Conservation (phyloP, 2,888 invertebrate species). For the Oxytorus armatus region DNA sequence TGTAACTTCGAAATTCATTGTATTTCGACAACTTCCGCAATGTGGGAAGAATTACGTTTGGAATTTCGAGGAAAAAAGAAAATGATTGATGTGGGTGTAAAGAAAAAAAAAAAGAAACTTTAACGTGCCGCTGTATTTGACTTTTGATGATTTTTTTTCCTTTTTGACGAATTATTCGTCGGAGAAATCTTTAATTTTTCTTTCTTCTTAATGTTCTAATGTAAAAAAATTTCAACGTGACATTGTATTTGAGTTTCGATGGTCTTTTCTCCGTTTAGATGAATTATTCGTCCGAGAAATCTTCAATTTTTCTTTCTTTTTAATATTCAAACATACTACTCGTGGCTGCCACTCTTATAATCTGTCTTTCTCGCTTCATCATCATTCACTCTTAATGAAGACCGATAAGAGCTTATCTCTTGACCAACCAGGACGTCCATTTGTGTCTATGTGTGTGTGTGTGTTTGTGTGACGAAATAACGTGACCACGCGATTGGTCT, state of each 20-base stretch:
- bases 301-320: constrained; percentile 6
- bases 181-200: too few relatives aligned
- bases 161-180: too few relatives aligned
- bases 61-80: neutral
- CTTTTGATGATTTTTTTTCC: too few relatives aligned
- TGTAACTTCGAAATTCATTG: neutral
- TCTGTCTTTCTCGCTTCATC: constrained; percentile 43
- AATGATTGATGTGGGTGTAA: neutral
- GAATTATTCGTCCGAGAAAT: constrained; percentile 7
- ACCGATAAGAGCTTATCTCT: constrained; percentile 69
- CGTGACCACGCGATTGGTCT: constrained; percentile 18
- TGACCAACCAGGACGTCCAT: constrained; percentile 50
- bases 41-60: neutral
- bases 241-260: neutral
- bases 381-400: constrained; percentile 63
- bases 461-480: constrained; percentile 19
- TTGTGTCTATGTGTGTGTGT: neutral
- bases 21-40: constrained; percentile 4
- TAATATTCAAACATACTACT: neutral
- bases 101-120: too few relatives aligned
- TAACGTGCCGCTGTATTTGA: too few relatives aligned
- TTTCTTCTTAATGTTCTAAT: too few relatives aligned
- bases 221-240: too few relatives aligned
- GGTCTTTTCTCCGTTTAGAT: neutral
- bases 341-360: constrained; percentile 36